A percentile compares a stretch with the other conserved stretches of the same genome.
phyloP scores from a whole-genome alignment of 2,797 vertebrate genomes.

The Myripristis jacobus region DNA sequence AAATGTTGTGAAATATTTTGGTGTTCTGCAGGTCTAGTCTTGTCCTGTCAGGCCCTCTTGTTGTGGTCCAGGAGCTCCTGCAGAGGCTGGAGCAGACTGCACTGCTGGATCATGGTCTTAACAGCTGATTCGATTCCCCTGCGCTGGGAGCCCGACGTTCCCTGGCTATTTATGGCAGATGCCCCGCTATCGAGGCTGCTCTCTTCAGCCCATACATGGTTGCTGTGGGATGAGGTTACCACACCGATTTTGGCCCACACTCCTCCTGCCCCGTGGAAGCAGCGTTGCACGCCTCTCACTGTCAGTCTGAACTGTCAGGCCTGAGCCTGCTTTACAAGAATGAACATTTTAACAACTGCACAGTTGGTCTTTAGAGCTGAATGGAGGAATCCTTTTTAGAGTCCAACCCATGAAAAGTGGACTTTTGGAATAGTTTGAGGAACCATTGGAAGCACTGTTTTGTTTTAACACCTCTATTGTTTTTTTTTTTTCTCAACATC shows the following conservation, averaged over 20 bases:
- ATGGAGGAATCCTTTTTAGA: background rate
- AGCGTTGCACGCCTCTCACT: slow-evolving; percentile 43
- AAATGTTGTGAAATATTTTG: background rate
- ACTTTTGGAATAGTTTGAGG: slow-evolving; percentile 46
- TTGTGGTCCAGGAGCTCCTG: slow-evolving; percentile 25
- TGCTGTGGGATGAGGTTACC: slow-evolving; percentile 80
- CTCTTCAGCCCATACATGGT: slow-evolving; percentile 86
- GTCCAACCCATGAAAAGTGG: background rate
- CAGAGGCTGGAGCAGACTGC: slow-evolving; percentile 18
- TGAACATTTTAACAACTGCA: slow-evolving; percentile 35
- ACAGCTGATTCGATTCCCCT: slow-evolving; percentile 76
- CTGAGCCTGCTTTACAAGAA: slow-evolving; percentile 41
- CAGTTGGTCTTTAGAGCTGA: background rate
- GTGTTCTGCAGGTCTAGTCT: background rate
- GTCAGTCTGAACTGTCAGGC: slow-evolving; percentile 49
- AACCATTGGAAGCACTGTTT: slow-evolving; percentile 19
- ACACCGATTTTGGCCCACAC: slow-evolving; percentile 64
- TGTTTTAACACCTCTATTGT: background rate
- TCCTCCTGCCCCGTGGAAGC: slow-evolving; percentile 52
- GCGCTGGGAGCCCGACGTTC: slow-evolving; percentile 51
- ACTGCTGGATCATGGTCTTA: slow-evolving; percentile 57
- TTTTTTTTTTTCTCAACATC: slow-evolving; percentile 21
- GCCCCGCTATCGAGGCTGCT: slow-evolving; percentile 70
- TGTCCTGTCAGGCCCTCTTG: slow-evolving; percentile 9
- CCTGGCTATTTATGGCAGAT: slow-evolving; percentile 86